These are phyloP conservation scores for Crotalus adamanteus DNA, from an alignment of 2,797 vertebrate genomes.

Conservation along the genomic window DNA sequence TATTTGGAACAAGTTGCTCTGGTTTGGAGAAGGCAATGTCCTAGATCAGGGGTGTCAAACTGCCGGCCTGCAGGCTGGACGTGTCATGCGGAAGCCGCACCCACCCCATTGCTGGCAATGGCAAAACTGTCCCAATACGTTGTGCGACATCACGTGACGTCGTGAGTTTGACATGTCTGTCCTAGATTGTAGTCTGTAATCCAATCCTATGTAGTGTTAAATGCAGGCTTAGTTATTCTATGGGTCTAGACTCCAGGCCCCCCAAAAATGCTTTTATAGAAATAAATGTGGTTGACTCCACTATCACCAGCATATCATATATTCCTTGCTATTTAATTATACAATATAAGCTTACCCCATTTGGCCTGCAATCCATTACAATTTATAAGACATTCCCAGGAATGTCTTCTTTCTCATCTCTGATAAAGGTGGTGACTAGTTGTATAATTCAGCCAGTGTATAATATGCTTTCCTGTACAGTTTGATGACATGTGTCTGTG, in stretches of 20 bases:
- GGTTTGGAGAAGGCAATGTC: background rate
- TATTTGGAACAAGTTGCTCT: background rate
- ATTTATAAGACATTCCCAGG: background rate
- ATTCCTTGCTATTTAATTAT: conserved; percentile 1
- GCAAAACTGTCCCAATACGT: no score
- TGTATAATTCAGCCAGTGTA: background rate
- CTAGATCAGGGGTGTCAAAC: no score
- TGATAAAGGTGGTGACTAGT: background rate
- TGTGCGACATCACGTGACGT: rapidly evolving
- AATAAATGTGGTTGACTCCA: background rate
- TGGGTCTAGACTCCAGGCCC: background rate
- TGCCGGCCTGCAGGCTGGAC: rapidly evolving
- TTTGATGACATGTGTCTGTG: background rate
- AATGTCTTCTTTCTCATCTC: background rate
- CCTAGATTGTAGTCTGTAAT: background rate
- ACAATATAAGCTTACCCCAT: background rate
- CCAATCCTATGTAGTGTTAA: background rate
- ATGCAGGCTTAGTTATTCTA: background rate
- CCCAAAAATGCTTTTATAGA: background rate
- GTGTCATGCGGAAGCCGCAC: no score
- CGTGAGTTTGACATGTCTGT: no score
- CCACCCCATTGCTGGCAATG: no score
- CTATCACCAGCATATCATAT: background rate
- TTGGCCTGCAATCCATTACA: conserved; percentile 3
- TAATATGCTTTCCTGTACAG: background rate